Base-by-base conservation (phyloP, 64 coral and sea anemone genomes). In the Pocillopora damicornis region DNA sequence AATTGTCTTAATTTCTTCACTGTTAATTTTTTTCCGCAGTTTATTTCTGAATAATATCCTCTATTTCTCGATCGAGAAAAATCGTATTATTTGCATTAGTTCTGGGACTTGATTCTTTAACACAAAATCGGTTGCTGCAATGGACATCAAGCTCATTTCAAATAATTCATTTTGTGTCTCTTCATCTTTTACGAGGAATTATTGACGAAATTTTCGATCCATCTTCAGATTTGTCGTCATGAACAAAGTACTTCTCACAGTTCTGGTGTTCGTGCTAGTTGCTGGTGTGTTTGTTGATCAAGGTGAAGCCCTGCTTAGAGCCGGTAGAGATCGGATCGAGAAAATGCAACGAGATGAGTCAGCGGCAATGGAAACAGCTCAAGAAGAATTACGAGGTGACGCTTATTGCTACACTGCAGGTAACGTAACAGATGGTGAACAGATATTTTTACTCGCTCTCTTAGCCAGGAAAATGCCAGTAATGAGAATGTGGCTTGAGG, bases 201-300 rank as follows among this genome's bases (percentile, higher is more conserved):
- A 51, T 7, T 51, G 42, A 51, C 42, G 42, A 51, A 30, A 51
- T 58, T 22, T 35, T 34, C 63, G 25, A 18, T 63, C 5, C 62
- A 36, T 35, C 63, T 75, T 13, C 25, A 81, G 79, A 63, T 4
- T 15, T 9, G 15, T 63, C 25, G 60, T 12, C 65, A 85, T 85
- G 81, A 73, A 72, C 81, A 85, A 72, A 85, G 17, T 65, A 85
- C 81, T 85, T 85, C 64, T 71, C 26, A 85, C 64, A 58, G 37
- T 85, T 58, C 64, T 85, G 22, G 64, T 85, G 12, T 11, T 85
- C 9, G 13, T n/a, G 17, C 35, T 85, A 13, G 38, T 73, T 26
- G 81, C 65, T 85, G 81, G 65, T 72, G 63, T 73, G 8, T 85
- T 73, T 22, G 38, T 73, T 2, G 63, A 72, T 36, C 63, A n/a